phyloP scores from a whole-genome alignment of 2,797 vertebrate genomes.

The Enteromius thamalakanensis region DNA sequence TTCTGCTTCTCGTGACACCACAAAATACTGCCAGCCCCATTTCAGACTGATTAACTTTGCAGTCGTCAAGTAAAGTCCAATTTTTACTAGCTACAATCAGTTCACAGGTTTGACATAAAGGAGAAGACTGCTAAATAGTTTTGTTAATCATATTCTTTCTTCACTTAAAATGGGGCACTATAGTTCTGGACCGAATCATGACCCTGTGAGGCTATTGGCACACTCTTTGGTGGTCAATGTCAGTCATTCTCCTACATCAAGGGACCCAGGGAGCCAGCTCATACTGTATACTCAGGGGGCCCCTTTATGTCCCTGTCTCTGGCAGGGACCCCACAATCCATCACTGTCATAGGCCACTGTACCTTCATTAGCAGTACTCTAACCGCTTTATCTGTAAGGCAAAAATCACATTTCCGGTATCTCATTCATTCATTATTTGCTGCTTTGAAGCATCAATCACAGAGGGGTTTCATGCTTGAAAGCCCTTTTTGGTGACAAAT shows the following conservation, averaged over 20 bases:
- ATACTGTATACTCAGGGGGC: background rate
- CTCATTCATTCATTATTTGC: slow-evolving; percentile 12
- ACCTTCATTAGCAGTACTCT: slow-evolving; percentile 4
- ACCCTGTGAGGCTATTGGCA: background rate
- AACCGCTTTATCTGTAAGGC: slow-evolving; percentile 24
- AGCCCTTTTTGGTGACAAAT: slow-evolving; percentile 21
- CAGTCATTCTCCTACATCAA: background rate
- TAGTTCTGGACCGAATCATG: background rate
- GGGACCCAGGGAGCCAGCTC: background rate
- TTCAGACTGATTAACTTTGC: slow-evolving; percentile 1
- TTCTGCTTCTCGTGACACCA: background rate
- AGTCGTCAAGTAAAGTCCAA: background rate
- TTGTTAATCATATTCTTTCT: background rate
- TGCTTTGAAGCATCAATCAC: slow-evolving; percentile 13
- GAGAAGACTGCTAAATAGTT: slow-evolving; percentile 17
- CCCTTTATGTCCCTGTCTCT: background rate
- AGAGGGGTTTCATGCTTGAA: slow-evolving; percentile 3
- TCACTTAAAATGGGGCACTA: background rate
- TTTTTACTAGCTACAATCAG: background rate
- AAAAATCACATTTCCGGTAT: background rate
- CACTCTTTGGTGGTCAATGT: background rate
- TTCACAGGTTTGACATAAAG: background rate
- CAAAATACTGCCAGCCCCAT: background rate
- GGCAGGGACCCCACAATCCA: background rate
- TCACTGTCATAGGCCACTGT: background rate